Base-by-base conservation (phyloP, 2,113 vertebrate species). In the Fulmarus glacialis region DNA sequence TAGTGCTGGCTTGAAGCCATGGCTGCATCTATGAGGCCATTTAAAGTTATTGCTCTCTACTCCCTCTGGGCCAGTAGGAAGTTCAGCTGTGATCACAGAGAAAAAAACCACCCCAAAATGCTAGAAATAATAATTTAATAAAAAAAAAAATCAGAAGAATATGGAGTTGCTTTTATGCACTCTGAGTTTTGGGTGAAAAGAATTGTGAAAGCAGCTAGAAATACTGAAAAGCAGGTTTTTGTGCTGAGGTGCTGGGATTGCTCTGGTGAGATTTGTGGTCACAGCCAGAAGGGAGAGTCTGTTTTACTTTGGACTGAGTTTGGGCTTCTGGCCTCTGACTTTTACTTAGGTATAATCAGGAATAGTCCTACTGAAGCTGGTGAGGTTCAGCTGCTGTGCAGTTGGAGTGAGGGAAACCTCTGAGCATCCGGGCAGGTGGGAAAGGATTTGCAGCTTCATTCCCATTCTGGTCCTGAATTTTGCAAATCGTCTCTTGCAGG, bases 1-100 rank as follows among this genome's bases (percentile, higher is more conserved):
- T 92, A 97, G 87, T 93, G 62, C 95, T 98, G 98, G 98, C 94
- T 75, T 45, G 73, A 82, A 74, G 97, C 97, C 98, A 97, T 22
- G 42, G 89, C 94, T 87, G 67, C 90, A 93, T 98, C 97, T 96
- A 97, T 12, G 70, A 94, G 95, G 77, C 87, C 96, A 97, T 97
- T 98, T 98, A 91, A 11, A 97, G 92, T 98, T 97, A 98, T 93
- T 98, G 87, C 95, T 98, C 64, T 79, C 30, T 70, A 22, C 74
- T 97, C 94, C 93, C 97, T 50, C 47, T 94, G 93, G 97, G 78
- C 95, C 72, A 95, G 80, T 94, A 97, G 97, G 96, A 96, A 90
- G 91, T 95, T 98, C 97, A 98, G 92, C 95, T 97, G 96, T 78
- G 83, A 98, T 95, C 93, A 95, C 62, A 86, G 62, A 71, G 24